phyloP scores from a whole-genome alignment of 2,888 invertebrate genomes.

The Callyntrura guangdongensis region DNA sequence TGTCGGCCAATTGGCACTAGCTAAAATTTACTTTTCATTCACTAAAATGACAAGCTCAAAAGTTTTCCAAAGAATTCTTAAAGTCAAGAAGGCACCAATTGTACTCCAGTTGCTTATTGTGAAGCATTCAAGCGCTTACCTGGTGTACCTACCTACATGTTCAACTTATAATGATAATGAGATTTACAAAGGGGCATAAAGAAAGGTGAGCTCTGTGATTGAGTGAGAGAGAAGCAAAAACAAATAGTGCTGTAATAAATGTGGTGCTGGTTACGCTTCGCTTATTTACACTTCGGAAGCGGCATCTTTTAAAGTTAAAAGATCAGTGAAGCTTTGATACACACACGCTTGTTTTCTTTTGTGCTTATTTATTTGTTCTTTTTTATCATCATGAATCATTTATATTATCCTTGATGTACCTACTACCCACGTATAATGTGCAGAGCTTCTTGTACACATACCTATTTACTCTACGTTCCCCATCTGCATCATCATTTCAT shows the following conservation, averaged over 20 bases:
- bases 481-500: conserved; percentile 35
- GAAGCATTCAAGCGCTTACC: neutral
- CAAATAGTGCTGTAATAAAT: conserved; percentile 71
- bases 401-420: conserved; percentile 17
- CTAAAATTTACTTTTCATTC: conserved; percentile 60
- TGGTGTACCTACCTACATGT: neutral
- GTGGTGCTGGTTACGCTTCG: conserved; percentile 78
- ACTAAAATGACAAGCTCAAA: conserved; percentile 11
- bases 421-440: neutral
- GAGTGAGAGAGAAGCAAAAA: conserved; percentile 50
- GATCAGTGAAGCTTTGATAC: conserved; percentile 76
- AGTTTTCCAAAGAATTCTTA: conserved; percentile 5
- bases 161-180: conserved; percentile 48
- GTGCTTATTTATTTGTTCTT: conserved; percentile 50
- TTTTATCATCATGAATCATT: conserved; percentile 53
- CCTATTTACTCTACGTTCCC: conserved; percentile 17
- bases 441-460: conserved; percentile 15
- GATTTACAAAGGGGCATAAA: conserved; percentile 53
- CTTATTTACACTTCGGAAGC: conserved; percentile 69
- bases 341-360: conserved; percentile 69
- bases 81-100: too few species aligned
- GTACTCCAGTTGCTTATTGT: neutral
- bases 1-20: conserved; percentile 71
- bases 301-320: conserved; percentile 67
- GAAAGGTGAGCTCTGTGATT: conserved; percentile 28